Evolutionary conservation across 1,140 invertebrate species (phyloP).

Genomic region (Batillaria attramentaria): DNA sequence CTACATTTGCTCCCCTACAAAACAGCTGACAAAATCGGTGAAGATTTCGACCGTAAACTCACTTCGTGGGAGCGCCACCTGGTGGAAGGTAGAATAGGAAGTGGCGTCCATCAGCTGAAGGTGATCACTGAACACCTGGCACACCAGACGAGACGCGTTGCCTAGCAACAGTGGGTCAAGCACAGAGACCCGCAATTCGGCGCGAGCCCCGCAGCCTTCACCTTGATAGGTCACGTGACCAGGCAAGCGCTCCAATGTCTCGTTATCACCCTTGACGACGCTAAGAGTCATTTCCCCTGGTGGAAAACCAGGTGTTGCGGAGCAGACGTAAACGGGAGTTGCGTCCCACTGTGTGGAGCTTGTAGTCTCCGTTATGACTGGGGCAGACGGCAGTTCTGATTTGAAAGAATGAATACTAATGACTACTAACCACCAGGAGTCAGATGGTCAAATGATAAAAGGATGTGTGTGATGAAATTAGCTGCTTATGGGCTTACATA

Average conservation of each 20-base stretch:
- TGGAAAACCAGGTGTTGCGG: slow-evolving; percentile 22
- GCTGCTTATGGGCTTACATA: no score
- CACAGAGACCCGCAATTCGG: background rate
- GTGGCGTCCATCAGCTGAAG: slow-evolving; percentile 12
- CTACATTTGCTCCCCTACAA: no score
- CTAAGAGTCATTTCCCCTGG: slow-evolving; percentile 12
- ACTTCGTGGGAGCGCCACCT: background rate
- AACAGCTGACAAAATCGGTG: no score
- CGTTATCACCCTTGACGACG: background rate
- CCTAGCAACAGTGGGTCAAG: slow-evolving; percentile 9
- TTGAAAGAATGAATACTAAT: no score
- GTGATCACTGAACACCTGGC: slow-evolving; percentile 22
- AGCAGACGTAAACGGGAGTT: slow-evolving; percentile 18
- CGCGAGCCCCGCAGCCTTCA: background rate
- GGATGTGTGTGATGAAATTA: no score
- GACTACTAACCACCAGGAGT: no score
- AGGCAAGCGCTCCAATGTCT: background rate
- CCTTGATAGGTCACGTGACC: background rate
- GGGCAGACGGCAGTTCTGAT: slow-evolving; percentile 19
- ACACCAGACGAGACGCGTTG: slow-evolving; percentile 19
- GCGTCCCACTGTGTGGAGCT: slow-evolving; percentile 19
- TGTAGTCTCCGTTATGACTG: background rate
- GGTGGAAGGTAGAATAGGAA: background rate
- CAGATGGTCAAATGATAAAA: no score
- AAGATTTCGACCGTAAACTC: no score